These are phyloP conservation scores for Aphis gossypii DNA, from an alignment of 1,140 invertebrate genomes.

Conservation along the genomic window DNA sequence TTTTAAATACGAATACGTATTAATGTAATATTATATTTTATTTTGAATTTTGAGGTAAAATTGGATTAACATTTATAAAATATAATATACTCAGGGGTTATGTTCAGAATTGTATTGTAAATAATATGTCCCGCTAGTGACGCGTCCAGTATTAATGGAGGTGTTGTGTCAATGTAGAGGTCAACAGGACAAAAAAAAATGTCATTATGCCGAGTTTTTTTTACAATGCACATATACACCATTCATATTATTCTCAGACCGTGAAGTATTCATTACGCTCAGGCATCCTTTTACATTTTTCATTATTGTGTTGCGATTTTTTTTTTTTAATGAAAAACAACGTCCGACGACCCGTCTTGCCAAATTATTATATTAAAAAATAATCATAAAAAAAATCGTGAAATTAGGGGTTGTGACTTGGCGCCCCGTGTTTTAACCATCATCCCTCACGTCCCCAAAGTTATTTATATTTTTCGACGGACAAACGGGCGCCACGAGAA, in stretches of 20 bases:
- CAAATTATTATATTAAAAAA: constrained; percentile 58
- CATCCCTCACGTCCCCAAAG: constrained; percentile 54
- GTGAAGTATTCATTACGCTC: constrained; percentile 49
- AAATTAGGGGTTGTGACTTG: constrained; percentile 56
- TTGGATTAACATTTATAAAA: not conserved
- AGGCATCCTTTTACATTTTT: constrained; percentile 54
- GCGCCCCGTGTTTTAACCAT: constrained; percentile 34
- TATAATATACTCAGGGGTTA: not conserved
- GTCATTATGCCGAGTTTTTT: constrained; percentile 37
- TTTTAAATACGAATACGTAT: not conserved
- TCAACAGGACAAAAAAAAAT: constrained; percentile 1
- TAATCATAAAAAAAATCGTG: constrained; percentile 52
- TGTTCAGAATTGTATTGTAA: not conserved
- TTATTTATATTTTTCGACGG: constrained; percentile 56
- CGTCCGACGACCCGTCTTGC: constrained; percentile 54
- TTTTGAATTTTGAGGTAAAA: not conserved
- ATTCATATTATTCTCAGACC: constrained; percentile 52
- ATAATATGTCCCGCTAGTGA: not conserved
- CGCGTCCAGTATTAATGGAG: constrained; percentile 25
- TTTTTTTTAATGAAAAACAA: constrained; percentile 55
- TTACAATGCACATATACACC: not conserved
- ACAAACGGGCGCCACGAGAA: constrained; percentile 47
- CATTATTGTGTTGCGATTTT: constrained; percentile 49
- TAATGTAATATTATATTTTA: not conserved
- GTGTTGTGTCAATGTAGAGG: constrained; percentile 33